Conservation (phyloP, 37 sponge, comb jelly and placozoan genomes). For the Amphimedon queenslandica region DNA sequence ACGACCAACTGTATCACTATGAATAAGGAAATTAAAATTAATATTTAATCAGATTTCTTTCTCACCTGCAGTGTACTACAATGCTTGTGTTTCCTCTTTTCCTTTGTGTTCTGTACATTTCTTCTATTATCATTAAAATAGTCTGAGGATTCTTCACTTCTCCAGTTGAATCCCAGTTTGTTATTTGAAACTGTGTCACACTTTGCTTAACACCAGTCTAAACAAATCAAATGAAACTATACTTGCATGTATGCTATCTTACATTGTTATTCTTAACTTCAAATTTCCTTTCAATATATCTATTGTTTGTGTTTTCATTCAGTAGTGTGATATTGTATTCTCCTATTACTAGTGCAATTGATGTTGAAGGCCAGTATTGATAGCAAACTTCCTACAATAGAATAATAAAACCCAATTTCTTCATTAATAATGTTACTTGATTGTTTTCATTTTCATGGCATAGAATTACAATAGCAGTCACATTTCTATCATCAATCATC, state of each 20-base stretch:
- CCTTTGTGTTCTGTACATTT: constrained; percentile 41
- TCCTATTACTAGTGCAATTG: not conserved
- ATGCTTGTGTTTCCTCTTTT: constrained; percentile 53
- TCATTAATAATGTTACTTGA: no score
- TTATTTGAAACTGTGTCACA: constrained; percentile 56
- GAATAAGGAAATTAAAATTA: no score
- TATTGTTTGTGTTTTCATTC: no score
- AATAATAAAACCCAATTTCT: not conserved
- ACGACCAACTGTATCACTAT: constrained; percentile 10
- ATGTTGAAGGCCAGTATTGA: constrained; percentile 4
- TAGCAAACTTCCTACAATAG: not conserved
- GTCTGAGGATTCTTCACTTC: not conserved
- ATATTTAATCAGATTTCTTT: not conserved
- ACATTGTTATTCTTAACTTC: not conserved
- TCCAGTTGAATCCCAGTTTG: constrained; percentile 36
- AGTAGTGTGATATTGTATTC: not conserved
- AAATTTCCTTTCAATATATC: constrained; percentile 3
- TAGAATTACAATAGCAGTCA: constrained; percentile 3
- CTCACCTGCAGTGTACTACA: constrained; percentile 52
- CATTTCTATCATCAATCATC: constrained; percentile 17
- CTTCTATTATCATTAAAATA: constrained; percentile 31
- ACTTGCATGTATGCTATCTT: not conserved
- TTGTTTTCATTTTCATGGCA: not conserved
- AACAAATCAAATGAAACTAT: no score
- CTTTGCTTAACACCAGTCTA: constrained; percentile 13